Evolutionary conservation across 1,140 invertebrate genomes (phyloP), one percentile per base, ranked within the genome.

Genomic region (Epicauta chinensis): DNA sequence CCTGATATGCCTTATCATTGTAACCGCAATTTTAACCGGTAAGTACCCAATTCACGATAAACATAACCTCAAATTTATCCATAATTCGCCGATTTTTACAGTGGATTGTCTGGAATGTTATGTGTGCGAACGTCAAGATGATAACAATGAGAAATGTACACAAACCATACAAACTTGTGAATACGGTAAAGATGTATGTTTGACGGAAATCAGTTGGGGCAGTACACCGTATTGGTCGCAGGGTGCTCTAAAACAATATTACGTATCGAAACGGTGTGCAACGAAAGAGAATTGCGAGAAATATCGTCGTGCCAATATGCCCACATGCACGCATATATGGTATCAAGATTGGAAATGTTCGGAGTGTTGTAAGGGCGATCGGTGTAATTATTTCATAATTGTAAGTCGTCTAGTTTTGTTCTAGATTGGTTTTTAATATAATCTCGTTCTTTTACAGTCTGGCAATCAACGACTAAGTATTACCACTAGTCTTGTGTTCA

Each of bases 341-440:
- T 99, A 97, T 65, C 84, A 93, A 66, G 95, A 98, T 74, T 98
- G 95, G 96, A 83, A 86, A 54, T 98, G 95, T 76, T 88, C 89
- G 0, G 94, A 98, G 71, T 99, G 95, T 72, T 99, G 95, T 71
- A 84, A 87, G 65, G 96, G 95, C 36, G 95, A 98, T 72, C 77
- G 91, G 51, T 99, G 95, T 71, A 98, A 98, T 71, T 98, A 93
- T 71, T 98, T 88, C 71, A 84, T 96, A 16, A 93, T 97, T 65
- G 94, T 98, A 78, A 91, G 89, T 83, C 17, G 2, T n/a, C n/a
- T 3, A 1, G 23, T 3, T 23, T 2, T 5, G 23, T 23, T 23
- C 7, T 23, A 5, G 0, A 23, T 3, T 23, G 7, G 4, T 23
- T 23, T 23, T 23, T 23, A 23, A 23, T 23, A 23, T 7, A 23